phyloP scores from a whole-genome alignment of 2,113 vertebrate genomes.

The Sclerurus mexicanus region DNA sequence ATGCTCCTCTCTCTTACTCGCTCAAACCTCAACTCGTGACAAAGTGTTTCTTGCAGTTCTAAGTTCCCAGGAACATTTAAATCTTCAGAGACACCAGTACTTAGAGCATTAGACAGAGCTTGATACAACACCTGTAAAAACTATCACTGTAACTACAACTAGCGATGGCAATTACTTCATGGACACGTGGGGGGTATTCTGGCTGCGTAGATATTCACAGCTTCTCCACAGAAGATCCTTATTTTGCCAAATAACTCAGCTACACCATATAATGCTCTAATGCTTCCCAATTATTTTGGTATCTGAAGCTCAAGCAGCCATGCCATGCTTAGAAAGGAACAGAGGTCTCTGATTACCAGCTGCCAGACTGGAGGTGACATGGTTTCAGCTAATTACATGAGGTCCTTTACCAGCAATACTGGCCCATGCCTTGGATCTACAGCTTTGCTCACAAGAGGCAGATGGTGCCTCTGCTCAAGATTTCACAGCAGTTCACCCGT shows the following conservation, averaged over 20 bases:
- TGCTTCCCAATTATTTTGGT: not conserved
- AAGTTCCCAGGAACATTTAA: not conserved
- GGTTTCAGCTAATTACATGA: not conserved
- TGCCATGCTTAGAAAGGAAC: not conserved
- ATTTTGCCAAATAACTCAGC: not conserved
- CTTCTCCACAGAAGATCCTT: rapidly evolving
- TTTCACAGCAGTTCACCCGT: not conserved
- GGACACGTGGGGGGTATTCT: rapidly evolving
- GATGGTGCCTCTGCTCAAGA: not conserved
- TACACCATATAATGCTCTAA: rapidly evolving
- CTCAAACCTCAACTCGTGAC: not conserved
- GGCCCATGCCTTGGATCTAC: not conserved
- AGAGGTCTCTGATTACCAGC: not conserved
- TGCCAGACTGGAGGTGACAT: not conserved
- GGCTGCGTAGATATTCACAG: not conserved
- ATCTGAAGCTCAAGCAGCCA: not conserved
- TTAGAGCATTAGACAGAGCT: not conserved
- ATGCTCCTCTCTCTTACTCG: not conserved
- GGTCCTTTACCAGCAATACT: not conserved
- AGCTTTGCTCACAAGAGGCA: not conserved
- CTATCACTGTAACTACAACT: rapidly evolving
- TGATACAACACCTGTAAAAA: rapidly evolving
- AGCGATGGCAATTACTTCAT: not conserved
- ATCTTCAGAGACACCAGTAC: not conserved
- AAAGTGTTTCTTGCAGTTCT: not conserved